A percentile compares a stretch with the other conserved stretches of the same genome.
phyloP scores from a whole-genome alignment of 2,888 invertebrate species.

The Ornithoptera priamus region DNA sequence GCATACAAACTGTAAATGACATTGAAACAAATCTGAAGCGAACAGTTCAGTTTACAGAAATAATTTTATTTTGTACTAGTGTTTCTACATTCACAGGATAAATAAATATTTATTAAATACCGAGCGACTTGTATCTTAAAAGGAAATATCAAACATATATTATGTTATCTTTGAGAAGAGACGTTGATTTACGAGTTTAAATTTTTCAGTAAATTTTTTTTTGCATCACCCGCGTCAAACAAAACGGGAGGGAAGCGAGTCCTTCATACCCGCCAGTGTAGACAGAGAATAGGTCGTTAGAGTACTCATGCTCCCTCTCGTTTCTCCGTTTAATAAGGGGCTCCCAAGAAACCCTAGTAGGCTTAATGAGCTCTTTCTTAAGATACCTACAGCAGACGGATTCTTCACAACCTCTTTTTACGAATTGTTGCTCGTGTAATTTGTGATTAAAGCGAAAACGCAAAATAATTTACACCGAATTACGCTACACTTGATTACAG shows the following conservation, averaged over 20 bases:
- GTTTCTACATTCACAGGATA: no score
- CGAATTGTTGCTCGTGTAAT: conserved; percentile 25
- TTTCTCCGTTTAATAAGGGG: conserved; percentile 58
- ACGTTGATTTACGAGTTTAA: conserved; percentile 25
- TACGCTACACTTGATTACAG: conserved; percentile 13
- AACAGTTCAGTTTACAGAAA: no score
- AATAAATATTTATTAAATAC: no score
- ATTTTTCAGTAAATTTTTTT: conserved; percentile 10
- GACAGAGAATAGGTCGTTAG: conserved; percentile 37
- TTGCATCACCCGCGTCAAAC: conserved; percentile 25
- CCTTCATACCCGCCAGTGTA: conserved; percentile 29
- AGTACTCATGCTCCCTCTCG: conserved; percentile 49
- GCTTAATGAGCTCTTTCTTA: conserved; percentile 59
- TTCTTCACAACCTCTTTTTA: conserved; percentile 24
- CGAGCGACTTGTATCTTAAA: no score
- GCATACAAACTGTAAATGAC: no score
- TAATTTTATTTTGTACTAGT: no score
- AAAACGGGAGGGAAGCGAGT: conserved; percentile 30
- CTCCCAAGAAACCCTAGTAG: conserved; percentile 55
- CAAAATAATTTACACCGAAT: conserved; percentile 16
- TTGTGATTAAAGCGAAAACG: conserved; percentile 17
- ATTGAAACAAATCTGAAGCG: no score
- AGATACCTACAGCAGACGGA: conserved; percentile 31
- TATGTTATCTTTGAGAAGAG: conserved; percentile 9
- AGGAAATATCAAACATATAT: background rate